These are phyloP conservation scores for Caenorhabditis elegans DNA, from an alignment of 1,140 invertebrate genomes.

Conservation along the genomic window DNA sequence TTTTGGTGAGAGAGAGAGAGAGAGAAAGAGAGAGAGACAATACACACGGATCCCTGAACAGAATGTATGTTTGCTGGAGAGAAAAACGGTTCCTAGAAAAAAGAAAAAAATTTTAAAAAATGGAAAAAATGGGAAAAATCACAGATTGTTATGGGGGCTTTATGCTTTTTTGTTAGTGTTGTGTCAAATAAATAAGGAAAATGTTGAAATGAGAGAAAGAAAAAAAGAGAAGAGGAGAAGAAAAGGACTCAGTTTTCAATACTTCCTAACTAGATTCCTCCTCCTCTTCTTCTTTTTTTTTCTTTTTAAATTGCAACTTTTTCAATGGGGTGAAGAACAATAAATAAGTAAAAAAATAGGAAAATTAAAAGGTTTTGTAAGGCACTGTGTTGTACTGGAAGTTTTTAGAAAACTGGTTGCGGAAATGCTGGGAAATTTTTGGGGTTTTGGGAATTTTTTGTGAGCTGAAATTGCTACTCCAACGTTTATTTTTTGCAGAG, in stretches of 20 bases:
- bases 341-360: too few species aligned
- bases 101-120: too few species aligned
- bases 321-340: background rate
- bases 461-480: too few species aligned
- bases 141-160: background rate
- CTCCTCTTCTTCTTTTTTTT: background rate
- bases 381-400: background rate
- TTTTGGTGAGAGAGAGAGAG: too few species aligned
- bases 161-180: background rate
- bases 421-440: background rate
- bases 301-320: background rate
- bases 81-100: too few species aligned
- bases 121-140: background rate
- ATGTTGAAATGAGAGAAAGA: background rate
- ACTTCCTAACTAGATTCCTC: conserved; percentile 17
- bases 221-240: background rate
- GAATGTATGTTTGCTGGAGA: too few species aligned
- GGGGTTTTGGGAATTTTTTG: too few species aligned
- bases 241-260: background rate
- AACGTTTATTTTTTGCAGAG: too few species aligned
- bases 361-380: too few species aligned
- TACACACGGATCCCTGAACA: too few species aligned
- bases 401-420: background rate
- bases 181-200: background rate
- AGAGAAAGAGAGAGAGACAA: too few species aligned